A percentile compares a stretch with the other conserved stretches of the same genome.
These are phyloP conservation scores for Belgica antarctica DNA, from an alignment of 2,888 invertebrate species.

Conservation along the genomic window DNA sequence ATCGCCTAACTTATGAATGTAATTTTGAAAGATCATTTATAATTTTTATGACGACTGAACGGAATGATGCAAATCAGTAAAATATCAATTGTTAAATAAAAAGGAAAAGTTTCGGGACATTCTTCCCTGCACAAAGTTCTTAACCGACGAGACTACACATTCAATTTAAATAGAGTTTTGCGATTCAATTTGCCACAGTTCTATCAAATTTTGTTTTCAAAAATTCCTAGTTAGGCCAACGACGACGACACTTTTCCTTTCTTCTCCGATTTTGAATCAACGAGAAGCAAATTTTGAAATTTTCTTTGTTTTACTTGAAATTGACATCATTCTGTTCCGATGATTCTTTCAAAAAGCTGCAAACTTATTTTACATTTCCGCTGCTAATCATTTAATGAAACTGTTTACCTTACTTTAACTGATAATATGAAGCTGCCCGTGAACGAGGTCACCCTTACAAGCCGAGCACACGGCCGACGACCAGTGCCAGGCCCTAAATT, in stretches of 20 bases:
- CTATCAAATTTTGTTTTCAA: no score
- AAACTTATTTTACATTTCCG: neutral
- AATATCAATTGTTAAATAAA: neutral
- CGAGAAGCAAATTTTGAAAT: neutral
- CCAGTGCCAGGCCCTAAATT: neutral
- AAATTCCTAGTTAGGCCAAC: no score
- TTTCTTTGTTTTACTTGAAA: neutral
- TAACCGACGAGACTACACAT: neutral
- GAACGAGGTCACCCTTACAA: slow-evolving; percentile 14
- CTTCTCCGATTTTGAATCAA: neutral
- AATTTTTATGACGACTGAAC: neutral
- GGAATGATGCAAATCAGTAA: neutral
- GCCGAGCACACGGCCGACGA: neutral
- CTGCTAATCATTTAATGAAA: slow-evolving; percentile 25
- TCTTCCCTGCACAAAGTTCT: neutral
- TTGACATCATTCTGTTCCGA: slow-evolving; percentile 13
- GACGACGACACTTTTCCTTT: no score
- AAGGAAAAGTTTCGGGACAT: neutral
- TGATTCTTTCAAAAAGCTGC: neutral
- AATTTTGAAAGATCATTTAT: slow-evolving; percentile 2
- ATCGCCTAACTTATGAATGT: neutral
- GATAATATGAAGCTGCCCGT: slow-evolving; percentile 7
- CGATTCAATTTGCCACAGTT: no score
- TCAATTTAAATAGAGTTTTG: neutral
- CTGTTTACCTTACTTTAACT: neutral